Conservation (phyloP, 2,797 vertebrate species). For the Hafferia zeledoni region DNA sequence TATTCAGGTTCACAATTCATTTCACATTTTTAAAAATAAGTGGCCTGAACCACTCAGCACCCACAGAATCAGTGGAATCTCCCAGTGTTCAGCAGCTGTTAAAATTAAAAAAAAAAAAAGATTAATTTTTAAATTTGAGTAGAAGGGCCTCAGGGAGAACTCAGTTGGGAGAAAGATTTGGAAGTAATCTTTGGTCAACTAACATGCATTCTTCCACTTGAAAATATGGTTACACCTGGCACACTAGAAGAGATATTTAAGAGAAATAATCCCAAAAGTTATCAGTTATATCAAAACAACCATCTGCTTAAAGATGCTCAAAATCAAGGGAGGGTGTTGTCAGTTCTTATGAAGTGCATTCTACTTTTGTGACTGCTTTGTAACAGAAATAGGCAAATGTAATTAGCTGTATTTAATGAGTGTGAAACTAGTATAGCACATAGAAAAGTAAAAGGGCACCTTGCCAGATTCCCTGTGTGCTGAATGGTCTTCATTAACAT, state of each 20-base stretch:
- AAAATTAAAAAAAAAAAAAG: not conserved
- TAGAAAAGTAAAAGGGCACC: not conserved
- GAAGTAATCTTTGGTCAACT: not conserved
- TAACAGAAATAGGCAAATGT: not conserved
- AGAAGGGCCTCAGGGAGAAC: not conserved
- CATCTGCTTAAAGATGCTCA: not conserved
- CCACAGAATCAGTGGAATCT: not conserved
- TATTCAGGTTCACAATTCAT: not conserved
- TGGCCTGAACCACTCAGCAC: not conserved
- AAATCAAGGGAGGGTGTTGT: not conserved
- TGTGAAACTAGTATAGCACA: not conserved
- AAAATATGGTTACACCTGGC: not conserved
- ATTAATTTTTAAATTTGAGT: not conserved
- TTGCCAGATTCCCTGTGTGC: not conserved
- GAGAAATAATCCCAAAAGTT: not conserved
- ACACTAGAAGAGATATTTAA: not conserved
- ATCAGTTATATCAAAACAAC: not conserved
- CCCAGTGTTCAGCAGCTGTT: not conserved
- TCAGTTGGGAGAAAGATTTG: not conserved
- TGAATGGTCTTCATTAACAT: not conserved
- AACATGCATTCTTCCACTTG: not conserved
- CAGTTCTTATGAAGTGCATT: not conserved
- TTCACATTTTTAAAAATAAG: not conserved
- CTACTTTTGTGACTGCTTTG: not conserved
- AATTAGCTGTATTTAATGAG: not conserved